Base-by-base conservation (phyloP, 2,797 vertebrate species). In the Galaxias olidus region DNA sequence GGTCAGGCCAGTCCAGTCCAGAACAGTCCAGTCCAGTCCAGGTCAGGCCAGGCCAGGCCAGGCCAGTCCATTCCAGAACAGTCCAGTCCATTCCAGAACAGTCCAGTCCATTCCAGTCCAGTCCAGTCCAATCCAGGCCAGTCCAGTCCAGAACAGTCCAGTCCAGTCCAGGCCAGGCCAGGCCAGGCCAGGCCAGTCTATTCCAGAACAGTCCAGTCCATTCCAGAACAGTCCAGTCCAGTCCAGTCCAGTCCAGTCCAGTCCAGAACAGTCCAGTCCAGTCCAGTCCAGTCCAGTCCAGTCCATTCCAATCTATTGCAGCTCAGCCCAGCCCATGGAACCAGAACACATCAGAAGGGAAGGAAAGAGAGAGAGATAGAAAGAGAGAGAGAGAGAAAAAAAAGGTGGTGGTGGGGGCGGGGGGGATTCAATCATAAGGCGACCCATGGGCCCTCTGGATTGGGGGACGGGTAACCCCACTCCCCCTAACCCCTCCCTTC, bases 151-250 rank as follows among this genome's bases (percentile, higher is more conserved):
- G 41, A 10, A 17, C 12, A 55, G 7, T 4, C n/a, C 20, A 62
- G n/a, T 18, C 46, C 48, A 52, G 8, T 18, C 49, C 8, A 17
- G 48, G 10, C n/a, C 60, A 65, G 4, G 4, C 19, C 15, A 9
- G 43, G 10, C 50, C 42, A 14, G 10, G 44, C 19, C 42, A 20
- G 54, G 30, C 19, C n/a, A 56, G 20, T 1, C 57, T 42, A 7
- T 10, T 51, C 15, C 8, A 19, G 60, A 50, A 17, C 20, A 61
- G 30, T 18, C 7, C 30, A 30, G 30, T 19, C 79, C 74, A 81
- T 98, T 97, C 96, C 80, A 97, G 94, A 61, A 98, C 91, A 73
- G 96, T 89, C 59, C 97, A 96, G 3, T 97, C 97, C 0, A 96
- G 92, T 1, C 96, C 93, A 0, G 97, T 93, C 84, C 92, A 93